Conservation (phyloP, 2,888 invertebrate species). For the Athalia rosae region DNA sequence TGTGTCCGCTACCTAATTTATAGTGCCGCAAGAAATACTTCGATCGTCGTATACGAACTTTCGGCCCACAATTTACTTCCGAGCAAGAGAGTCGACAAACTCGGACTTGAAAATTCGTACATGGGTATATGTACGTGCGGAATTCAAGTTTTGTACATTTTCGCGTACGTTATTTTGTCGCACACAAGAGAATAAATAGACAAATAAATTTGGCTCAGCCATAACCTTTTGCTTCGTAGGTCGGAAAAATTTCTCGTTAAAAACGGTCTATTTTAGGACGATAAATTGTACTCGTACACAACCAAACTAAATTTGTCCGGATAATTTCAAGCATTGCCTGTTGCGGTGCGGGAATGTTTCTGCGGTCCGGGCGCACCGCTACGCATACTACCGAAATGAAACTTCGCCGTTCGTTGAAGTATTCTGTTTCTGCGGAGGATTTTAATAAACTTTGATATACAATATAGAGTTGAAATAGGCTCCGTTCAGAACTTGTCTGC, state of each 20-base stretch:
- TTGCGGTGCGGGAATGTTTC: conserved; percentile 32
- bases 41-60: too few species aligned
- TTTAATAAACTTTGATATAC: conserved; percentile 7
- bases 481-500: not conserved
- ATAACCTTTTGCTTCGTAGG: too few species aligned
- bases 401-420: not conserved
- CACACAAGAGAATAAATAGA: too few species aligned
- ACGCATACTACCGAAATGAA: not conserved
- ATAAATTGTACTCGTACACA: conserved; percentile 14
- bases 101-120: too few species aligned
- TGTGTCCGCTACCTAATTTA: too few species aligned
- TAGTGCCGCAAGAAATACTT: too few species aligned
- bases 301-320: conserved; percentile 31
- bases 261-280: conserved; percentile 1
- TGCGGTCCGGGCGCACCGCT: conserved; percentile 4
- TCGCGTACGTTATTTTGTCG: too few species aligned
- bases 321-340: conserved; percentile 37
- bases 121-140: too few species aligned
- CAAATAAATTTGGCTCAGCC: too few species aligned
- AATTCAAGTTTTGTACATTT: too few species aligned
- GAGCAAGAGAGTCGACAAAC: too few species aligned
- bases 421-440: conserved; percentile 1
- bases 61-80: too few species aligned
- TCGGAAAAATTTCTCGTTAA: conserved; percentile 23
- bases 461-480: not conserved